phyloP scores from a whole-genome alignment of 2,797 vertebrate genomes.

The Pangasius djambal region DNA sequence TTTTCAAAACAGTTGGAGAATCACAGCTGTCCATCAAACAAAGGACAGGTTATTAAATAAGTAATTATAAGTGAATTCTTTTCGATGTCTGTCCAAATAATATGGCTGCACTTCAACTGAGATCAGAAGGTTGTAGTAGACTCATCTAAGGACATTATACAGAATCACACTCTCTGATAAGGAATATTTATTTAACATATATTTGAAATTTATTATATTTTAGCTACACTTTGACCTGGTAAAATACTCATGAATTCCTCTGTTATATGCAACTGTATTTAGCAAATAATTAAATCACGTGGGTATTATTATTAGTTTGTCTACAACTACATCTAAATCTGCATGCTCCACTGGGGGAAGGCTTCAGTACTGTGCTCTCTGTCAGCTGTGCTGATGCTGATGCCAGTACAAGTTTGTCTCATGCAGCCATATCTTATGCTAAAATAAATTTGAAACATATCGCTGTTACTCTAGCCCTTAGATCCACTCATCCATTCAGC shows the following conservation, averaged over 20 bases:
- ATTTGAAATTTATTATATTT: not conserved
- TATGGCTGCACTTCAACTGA: not conserved
- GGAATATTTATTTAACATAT: not conserved
- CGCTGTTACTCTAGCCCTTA: not conserved
- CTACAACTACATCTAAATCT: not conserved
- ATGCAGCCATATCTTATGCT: not conserved
- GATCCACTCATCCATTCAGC: not conserved
- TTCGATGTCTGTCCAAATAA: not conserved
- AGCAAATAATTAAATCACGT: not conserved
- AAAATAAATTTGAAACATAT: not conserved
- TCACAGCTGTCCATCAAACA: not conserved
- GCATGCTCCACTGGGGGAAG: not conserved
- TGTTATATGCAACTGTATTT: not conserved
- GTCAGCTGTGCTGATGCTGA: not conserved
- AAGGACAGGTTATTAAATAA: not conserved
- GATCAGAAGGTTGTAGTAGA: not conserved
- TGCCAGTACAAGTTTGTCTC: conserved; percentile 8
- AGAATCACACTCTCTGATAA: conserved; percentile 2
- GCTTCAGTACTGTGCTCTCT: not conserved
- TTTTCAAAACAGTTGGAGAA: not conserved
- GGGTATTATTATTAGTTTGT: not conserved
- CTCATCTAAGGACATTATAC: not conserved
- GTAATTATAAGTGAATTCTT: not conserved
- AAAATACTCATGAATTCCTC: not conserved
- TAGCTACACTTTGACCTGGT: not conserved